A percentile compares a stretch with the other conserved stretches of the same genome.
These are phyloP conservation scores for Spondyliosoma cantharus DNA, from an alignment of 2,797 vertebrate genomes.

Conservation along the genomic window DNA sequence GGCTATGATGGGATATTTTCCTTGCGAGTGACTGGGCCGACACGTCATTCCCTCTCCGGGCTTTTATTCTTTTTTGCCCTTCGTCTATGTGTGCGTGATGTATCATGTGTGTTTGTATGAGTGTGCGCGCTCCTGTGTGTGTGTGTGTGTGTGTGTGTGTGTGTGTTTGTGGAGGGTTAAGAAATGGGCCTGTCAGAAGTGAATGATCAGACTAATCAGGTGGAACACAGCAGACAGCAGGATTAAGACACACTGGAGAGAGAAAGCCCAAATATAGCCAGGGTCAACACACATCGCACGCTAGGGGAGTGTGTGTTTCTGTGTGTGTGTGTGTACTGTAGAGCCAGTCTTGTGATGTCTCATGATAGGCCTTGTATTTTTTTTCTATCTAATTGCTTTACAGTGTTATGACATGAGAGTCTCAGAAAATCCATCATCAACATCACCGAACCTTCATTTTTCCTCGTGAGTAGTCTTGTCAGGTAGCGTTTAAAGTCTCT, in stretches of 20 bases:
- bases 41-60: constrained; percentile 44
- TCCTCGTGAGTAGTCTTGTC: constrained; percentile 27
- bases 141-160: constrained; percentile 20
- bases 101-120: constrained; percentile 24
- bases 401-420: constrained; percentile 31
- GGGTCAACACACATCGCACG: constrained; percentile 49
- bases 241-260: constrained; percentile 72
- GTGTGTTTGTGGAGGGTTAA: constrained; percentile 30
- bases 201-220: constrained; percentile 81
- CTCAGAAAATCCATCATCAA: constrained; percentile 42
- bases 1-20: constrained; percentile 74
- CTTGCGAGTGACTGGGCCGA: constrained; percentile 59
- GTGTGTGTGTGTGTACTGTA: constrained; percentile 30
- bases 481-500: constrained; percentile 9
- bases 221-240: constrained; percentile 70
- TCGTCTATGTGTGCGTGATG: constrained; percentile 41
- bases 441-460: constrained; percentile 30
- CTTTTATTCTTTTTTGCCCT: constrained; percentile 56
- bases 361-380: constrained; percentile 34
- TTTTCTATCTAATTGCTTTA: constrained; percentile 35
- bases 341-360: constrained; percentile 44
- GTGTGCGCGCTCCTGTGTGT: constrained; percentile 32
- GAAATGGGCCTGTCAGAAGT: constrained; percentile 76
- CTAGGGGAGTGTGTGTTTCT: constrained; percentile 22
- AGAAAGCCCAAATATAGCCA: constrained; percentile 68